Percentiles rank a stretch among this genome's conserved stretches.
Conservation (phyloP, 2,113 vertebrate species). For the Brachyistius frenatus region DNA sequence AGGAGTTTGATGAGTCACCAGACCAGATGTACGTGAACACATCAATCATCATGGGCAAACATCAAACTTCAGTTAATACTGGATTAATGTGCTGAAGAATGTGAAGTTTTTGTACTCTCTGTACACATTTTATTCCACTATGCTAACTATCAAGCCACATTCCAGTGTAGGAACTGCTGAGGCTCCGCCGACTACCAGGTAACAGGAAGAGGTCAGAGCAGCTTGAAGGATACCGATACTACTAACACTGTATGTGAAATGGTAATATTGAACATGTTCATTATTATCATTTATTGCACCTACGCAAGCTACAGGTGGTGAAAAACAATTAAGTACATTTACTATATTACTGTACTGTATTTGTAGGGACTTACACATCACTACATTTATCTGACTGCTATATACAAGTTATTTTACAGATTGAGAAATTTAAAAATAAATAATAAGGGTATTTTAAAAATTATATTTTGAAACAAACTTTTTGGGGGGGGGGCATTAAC, state of each 20-base stretch:
- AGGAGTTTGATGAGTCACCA: slow-evolving; percentile 19
- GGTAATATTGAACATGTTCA: no score
- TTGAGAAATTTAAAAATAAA: no score
- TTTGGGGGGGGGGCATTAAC: no score
- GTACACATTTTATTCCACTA: not conserved
- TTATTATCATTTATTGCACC: not conserved
- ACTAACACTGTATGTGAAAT: not conserved
- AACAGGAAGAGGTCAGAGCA: slow-evolving; percentile 11
- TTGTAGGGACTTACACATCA: no score
- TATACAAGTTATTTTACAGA: no score
- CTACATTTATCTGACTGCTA: no score
- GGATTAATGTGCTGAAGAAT: not conserved
- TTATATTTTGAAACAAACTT: no score
- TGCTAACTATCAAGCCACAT: not conserved
- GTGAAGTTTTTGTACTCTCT: not conserved
- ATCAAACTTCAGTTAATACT: slow-evolving; percentile 8
- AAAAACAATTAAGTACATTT: no score
- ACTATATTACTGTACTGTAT: no score
- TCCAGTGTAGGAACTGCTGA: not conserved
- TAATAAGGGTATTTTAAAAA: no score
- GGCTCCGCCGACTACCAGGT: not conserved
- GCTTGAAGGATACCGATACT: not conserved
- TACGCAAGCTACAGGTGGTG: not conserved
- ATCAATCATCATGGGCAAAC: slow-evolving; percentile 37
- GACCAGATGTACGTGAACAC: not conserved